Percentiles rank a stretch among this genome's conserved stretches.
Conservation (phyloP, 2,797 vertebrate genomes). For the Betta splendens region DNA sequence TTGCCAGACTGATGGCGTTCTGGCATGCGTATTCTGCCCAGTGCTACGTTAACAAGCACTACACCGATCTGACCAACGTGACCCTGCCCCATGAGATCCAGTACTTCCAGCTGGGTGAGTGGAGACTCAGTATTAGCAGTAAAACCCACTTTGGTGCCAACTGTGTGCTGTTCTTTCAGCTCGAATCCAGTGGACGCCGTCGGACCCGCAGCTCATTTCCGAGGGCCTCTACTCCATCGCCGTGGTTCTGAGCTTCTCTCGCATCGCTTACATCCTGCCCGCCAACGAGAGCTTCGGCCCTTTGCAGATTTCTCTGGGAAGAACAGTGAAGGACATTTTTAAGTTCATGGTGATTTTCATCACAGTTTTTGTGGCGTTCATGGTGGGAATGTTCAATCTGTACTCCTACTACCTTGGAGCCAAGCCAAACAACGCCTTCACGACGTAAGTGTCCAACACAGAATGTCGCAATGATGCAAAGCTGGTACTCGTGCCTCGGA, state of each 20-base stretch:
- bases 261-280: conserved; percentile 95
- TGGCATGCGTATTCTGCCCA: conserved; percentile 94
- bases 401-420: conserved; percentile 96
- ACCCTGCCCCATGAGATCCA: conserved; percentile 88
- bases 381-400: conserved; percentile 98
- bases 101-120: conserved; percentile 95
- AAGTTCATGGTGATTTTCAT: conserved; percentile 99
- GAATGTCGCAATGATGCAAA: neutral
- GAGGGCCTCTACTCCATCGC: conserved; percentile 96
- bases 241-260: conserved; percentile 94
- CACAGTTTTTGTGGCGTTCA: conserved; percentile 98
- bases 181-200: conserved; percentile 92
- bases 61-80: conserved; percentile 83
- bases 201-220: conserved; percentile 96
- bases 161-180: conserved; percentile 88
- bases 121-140: no score
- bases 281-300: conserved; percentile 98
- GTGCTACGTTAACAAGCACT: conserved; percentile 86
- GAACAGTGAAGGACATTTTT: conserved; percentile 97
- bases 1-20: conserved; percentile 95
- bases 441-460: conserved; percentile 85
- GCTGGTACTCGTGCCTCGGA: no score
- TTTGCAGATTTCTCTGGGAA: conserved; percentile 94
- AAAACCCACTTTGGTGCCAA: no score
- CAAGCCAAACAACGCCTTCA: conserved; percentile 94